Evolutionary conservation across 2,888 invertebrate species (phyloP).

Genomic region (Rotaria socialis): DNA sequence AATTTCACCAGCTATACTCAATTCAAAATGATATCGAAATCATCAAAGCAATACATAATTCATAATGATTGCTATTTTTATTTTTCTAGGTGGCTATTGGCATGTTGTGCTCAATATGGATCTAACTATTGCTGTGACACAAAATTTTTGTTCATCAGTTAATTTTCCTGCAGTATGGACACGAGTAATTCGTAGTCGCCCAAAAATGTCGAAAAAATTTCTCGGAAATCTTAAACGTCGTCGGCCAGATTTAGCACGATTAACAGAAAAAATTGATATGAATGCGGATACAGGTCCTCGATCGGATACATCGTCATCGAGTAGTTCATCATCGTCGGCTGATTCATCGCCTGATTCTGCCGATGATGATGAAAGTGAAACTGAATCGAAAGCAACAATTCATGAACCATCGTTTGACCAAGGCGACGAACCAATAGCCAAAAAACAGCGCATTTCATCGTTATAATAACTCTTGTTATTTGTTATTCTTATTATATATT

Average conservation of each 20-base stretch:
- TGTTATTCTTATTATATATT: not conserved
- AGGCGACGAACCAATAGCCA: not conserved
- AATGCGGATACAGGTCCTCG: slow-evolving; percentile 42
- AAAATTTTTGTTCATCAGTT: slow-evolving; percentile 78
- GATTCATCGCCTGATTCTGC: slow-evolving; percentile 10
- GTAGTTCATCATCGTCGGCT: slow-evolving; percentile 35
- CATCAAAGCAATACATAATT: no score
- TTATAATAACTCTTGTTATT: not conserved
- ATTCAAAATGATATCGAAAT: no score
- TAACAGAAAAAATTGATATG: slow-evolving; percentile 44
- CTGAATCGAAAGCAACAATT: slow-evolving; percentile 5
- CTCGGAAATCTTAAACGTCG: slow-evolving; percentile 41
- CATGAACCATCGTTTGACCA: not conserved
- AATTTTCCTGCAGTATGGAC: slow-evolving; percentile 98
- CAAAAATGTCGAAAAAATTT: slow-evolving; percentile 80
- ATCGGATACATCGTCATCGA: slow-evolving; percentile 43
- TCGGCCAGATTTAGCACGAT: slow-evolving; percentile 43
- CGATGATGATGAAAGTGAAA: slow-evolving; percentile 39
- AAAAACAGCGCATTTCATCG: not conserved
- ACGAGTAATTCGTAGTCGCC: slow-evolving; percentile 83
- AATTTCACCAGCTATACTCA: no score
- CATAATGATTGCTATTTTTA: no score
- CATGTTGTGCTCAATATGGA: slow-evolving; percentile 96
- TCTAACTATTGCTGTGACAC: slow-evolving; percentile 91
- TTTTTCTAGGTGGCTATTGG: slow-evolving; percentile 84